Conservation (phyloP, 2,113 vertebrate species). For the Sapayoa aenigma region DNA sequence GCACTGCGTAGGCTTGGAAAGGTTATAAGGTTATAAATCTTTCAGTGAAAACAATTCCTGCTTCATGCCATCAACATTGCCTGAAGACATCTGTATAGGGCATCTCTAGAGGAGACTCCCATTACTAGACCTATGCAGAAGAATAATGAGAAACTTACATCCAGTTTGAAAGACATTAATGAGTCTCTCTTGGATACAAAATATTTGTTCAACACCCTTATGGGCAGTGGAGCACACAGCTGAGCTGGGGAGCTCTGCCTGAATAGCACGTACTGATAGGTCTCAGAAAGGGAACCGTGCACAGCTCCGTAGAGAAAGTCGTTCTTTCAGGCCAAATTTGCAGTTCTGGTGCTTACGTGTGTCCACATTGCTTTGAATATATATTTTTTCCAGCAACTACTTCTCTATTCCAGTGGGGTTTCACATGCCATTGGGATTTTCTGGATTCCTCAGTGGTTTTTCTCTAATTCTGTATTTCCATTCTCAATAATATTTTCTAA, state of each 20-base stretch:
- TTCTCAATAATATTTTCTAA: not conserved
- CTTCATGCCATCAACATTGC: conserved; percentile 45
- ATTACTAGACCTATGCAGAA: conserved; percentile 29
- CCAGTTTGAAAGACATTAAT: conserved; percentile 53
- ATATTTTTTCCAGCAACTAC: not conserved
- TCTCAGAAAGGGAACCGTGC: not conserved
- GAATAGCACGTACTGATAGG: not conserved
- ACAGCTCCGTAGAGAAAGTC: not conserved
- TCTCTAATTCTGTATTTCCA: not conserved
- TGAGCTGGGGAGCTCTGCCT: conserved; percentile 16
- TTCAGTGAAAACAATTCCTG: conserved; percentile 51
- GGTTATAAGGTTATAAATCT: conserved; percentile 54
- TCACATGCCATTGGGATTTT: not conserved
- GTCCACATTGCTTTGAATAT: not conserved
- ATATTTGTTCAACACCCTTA: conserved; percentile 58
- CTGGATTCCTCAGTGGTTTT: not conserved
- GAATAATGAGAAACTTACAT: conserved; percentile 54
- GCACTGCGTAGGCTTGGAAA: conserved; percentile 13
- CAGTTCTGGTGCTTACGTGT: not conserved
- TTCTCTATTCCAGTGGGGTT: not conserved
- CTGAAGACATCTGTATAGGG: conserved; percentile 49
- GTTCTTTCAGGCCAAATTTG: not conserved
- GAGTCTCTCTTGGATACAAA: conserved; percentile 56
- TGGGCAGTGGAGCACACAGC: conserved; percentile 12
- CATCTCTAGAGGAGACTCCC: conserved; percentile 55